A percentile compares a stretch with the other conserved stretches of the same genome.
Conservation (phyloP, 2,888 invertebrate species). For the Prenolepis imparis region DNA sequence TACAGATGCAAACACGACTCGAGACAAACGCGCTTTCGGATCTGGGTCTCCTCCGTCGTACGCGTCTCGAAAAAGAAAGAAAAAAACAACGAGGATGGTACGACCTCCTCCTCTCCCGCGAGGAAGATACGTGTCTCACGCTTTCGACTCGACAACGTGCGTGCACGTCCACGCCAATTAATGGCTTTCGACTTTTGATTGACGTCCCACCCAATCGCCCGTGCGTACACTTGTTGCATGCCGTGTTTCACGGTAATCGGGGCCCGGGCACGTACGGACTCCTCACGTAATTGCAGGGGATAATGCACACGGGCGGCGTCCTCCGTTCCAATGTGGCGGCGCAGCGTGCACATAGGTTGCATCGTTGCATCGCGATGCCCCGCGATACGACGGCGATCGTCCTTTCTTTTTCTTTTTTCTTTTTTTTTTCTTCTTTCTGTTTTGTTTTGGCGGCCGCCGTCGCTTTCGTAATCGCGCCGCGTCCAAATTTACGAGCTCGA, state of each 20-base stretch:
- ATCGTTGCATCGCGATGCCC: constrained; percentile 42
- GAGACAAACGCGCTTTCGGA: constrained; percentile 31
- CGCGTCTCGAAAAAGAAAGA: constrained; percentile 36
- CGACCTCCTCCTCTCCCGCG: constrained; percentile 16
- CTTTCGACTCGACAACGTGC: constrained; percentile 67
- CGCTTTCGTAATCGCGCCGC: constrained; percentile 45
- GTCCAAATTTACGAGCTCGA: constrained; percentile 40
- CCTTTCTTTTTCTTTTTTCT: not conserved
- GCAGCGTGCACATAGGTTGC: constrained; percentile 24
- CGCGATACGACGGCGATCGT: not conserved
- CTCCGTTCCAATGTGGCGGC: too few species aligned
- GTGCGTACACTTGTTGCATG: constrained; percentile 66
- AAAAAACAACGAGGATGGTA: constrained; percentile 26
- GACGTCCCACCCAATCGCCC: constrained; percentile 62
- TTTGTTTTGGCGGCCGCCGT: not conserved
- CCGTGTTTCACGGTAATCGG: constrained; percentile 69
- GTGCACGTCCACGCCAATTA: constrained; percentile 73
- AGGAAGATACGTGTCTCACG: constrained; percentile 67
- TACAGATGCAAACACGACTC: constrained; percentile 1
- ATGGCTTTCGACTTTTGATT: constrained; percentile 77
- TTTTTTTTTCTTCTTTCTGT: not conserved
- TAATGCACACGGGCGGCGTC: constrained; percentile 59
- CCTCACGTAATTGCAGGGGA: constrained; percentile 60
- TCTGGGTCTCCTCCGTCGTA: constrained; percentile 41
- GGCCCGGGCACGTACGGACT: constrained; percentile 60